Base-by-base conservation (phyloP, 1,140 invertebrate species). In the Cyclargus thomasi region DNA sequence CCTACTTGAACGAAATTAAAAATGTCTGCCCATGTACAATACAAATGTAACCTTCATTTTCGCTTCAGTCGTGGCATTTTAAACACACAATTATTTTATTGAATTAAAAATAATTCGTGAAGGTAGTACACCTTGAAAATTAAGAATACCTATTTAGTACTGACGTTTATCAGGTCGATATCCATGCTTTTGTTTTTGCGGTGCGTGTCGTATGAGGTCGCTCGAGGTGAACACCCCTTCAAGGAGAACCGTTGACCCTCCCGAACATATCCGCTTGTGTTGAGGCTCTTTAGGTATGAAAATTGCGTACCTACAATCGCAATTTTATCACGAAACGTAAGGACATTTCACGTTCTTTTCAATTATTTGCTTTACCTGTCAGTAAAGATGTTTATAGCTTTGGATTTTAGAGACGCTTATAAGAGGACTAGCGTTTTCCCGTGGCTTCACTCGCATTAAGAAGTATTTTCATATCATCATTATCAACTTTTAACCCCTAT, bases 181-280 rank as follows among this genome's bases (percentile, higher is more conserved):
- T 74, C 69, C 59, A 53, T 70, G 62, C 73, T 76, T 79, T 81
- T 77, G 76, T 77, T 81, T 81, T 70, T 65, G 74, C 70, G 68
- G 35, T 64, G 70, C 62, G 70, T 82, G 74, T 80, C 76, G 77
- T 69, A 81, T 79, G 79, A 86, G 82, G 81, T 86, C 80, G 80
- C 65, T 67, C 68, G 80, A 88, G 86, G 85, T 89, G 85, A 89
- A 89, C 86, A 89, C 75, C 82, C 85, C 81, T 72, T 73, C 86
- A 88, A 86, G 83, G 86, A 87, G 76, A 89, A 82, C 77, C 84
- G 71, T 86, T 89, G 85, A 89, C 85, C 85, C 81, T 59, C 55
- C 74, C 68, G 72, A 79, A 80, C 78, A 82, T 71, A 84, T 83
- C 83, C 83, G 80, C 72, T 72, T 82, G 74, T 73, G 64, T 67